Conservation (phyloP, 92 coral and sea anemone genomes). For the Isaurus tuberculatus region DNA sequence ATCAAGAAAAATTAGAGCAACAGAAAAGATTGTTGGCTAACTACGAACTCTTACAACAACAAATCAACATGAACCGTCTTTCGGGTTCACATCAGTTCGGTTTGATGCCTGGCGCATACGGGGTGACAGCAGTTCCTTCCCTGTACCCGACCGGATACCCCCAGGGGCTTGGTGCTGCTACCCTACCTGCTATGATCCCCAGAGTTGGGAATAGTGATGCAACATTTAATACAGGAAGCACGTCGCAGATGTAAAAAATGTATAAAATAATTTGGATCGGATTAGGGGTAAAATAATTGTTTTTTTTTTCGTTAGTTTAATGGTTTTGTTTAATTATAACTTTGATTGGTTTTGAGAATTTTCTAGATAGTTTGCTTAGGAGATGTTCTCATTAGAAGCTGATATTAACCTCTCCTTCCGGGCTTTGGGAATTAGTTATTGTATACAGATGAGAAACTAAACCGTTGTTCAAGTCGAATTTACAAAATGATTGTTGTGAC, state of each 20-base stretch:
- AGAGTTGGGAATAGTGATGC: conserved; percentile 6
- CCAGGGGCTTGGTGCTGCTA: conserved; percentile 63
- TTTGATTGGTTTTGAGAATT: too few species aligned
- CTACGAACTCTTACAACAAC: conserved; percentile 49
- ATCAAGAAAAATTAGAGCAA: conserved; percentile 72
- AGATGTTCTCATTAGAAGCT: too few species aligned
- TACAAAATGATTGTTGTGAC: too few species aligned
- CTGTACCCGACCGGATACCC: conserved; percentile 49
- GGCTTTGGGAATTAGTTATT: too few species aligned
- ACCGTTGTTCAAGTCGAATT: too few species aligned
- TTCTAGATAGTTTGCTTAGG: too few species aligned
- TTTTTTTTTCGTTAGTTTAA: too few species aligned
- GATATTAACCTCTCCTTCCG: too few species aligned
- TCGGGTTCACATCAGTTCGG: conserved; percentile 47
- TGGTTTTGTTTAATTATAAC: too few species aligned
- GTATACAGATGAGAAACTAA: too few species aligned
- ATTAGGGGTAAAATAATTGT: too few species aligned
- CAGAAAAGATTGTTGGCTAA: conserved; percentile 65
- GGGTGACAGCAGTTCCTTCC: conserved; percentile 66
- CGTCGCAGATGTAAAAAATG: conserved; percentile 17
- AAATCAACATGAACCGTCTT: conserved; percentile 53
- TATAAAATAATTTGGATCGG: too few species aligned
- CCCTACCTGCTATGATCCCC: conserved; percentile 35
- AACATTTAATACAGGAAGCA: background rate
- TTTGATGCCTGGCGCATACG: conserved; percentile 36